These are phyloP conservation scores for Metopia argyrocephala DNA, from an alignment of 2,888 invertebrate genomes.

Conservation along the genomic window DNA sequence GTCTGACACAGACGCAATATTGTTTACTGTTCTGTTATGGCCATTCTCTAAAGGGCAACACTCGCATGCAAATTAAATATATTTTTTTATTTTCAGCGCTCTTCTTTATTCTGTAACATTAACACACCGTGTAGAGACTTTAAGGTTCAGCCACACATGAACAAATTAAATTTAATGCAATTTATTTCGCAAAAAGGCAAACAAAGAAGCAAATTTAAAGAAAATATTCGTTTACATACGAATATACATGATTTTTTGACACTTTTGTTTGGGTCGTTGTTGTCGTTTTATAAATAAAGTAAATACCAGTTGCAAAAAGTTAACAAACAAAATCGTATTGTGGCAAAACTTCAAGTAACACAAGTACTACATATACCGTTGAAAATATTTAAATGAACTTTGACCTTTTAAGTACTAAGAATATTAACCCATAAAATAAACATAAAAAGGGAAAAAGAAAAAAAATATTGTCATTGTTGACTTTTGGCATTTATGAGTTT, in stretches of 20 bases:
- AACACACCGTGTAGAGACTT: neutral
- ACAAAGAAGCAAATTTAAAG: neutral
- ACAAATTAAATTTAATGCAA: neutral
- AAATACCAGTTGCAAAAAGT: neutral
- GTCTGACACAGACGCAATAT: neutral
- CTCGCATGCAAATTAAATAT: neutral
- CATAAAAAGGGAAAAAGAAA: neutral
- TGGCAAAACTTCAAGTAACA: too few species aligned
- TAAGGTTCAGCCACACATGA: neutral
- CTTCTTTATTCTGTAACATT: neutral
- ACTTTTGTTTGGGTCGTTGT: neutral
- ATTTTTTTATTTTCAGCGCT: neutral
- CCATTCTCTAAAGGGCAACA: neutral
- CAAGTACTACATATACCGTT: neutral
- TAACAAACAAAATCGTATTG: too few species aligned
- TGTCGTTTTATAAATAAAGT: neutral
- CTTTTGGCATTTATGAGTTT: constrained; percentile 30
- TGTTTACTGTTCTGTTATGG: neutral
- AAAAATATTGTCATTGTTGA: neutral
- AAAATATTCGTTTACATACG: neutral
- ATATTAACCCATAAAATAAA: neutral
- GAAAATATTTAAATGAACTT: constrained; percentile 32
- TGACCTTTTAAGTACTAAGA: constrained; percentile 32
- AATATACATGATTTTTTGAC: neutral
- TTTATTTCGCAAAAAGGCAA: neutral